Evolutionary conservation across 2,888 invertebrate species (phyloP), one percentile per base, ranked within the genome.

Genomic region (Drosophila peninsularis): DNA sequence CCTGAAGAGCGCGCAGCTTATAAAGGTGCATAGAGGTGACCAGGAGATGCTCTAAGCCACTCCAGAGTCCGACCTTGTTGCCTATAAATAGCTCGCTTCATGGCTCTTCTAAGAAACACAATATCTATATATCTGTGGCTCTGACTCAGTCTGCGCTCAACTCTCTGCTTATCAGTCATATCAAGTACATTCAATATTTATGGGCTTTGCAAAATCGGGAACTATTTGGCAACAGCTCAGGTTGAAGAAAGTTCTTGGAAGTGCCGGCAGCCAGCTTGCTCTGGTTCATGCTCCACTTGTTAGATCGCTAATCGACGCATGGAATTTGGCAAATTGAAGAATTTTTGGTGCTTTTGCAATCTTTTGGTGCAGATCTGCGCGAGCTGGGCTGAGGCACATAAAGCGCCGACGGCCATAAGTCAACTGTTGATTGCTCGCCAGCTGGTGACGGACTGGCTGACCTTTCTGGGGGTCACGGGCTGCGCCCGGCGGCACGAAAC

Each of bases 381-480:
- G 19, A 19, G 41, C 4, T 10, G 41, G 19, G 42, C 6, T 13
- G 11, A 11, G n/a, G 10, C 5, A n/a, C 27, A n/a, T 7, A 3
- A 42, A 45, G n/a, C n/a, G 45, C 45, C n/a, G 45, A 27, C 34
- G 42, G 53, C 34, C 27, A 41, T 49, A 36, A 41, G 13, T 30
- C 49, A 63, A 34, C 49, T n/a, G 62, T 42, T 62, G 49, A 49
- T 41, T 27, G 41, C 3, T 47, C 9, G 36, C 21, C 50, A 21
- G 34, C 50, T 21, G 32, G 21, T 34, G 49, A 50, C 49, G 30
- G 49, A 50, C 30, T 10, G 32, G 39, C 53, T 75, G 78, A 75
- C 78, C 78, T 77, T 55, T 62, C 17, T 24, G 30, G 62, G 75
- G 75, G 77, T 77, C 75, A 75, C 37, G 42, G 27, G 47, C 39